phyloP scores from a whole-genome alignment of 2,113 vertebrate species.

The Macrotus californicus region DNA sequence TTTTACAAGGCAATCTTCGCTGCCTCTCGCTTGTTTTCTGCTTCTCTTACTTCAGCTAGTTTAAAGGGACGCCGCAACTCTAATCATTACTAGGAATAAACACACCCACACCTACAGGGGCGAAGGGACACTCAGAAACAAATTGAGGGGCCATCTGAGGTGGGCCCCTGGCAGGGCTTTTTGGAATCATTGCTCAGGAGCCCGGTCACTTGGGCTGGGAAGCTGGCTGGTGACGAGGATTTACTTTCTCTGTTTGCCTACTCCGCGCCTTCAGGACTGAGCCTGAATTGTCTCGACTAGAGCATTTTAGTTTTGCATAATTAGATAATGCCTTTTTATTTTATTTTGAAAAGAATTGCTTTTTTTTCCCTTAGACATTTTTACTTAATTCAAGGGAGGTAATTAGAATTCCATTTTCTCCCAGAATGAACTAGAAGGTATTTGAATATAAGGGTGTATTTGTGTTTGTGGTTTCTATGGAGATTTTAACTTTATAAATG shows the following conservation, averaged over 20 bases:
- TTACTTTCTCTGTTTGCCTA: background rate
- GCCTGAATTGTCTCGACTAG: background rate
- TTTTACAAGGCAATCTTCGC: conserved; percentile 69
- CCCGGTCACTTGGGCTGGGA: background rate
- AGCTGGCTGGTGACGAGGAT: background rate
- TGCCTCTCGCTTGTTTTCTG: background rate
- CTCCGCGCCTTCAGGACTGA: background rate
- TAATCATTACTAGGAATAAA: conserved; percentile 20
- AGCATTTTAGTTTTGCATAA: conserved; percentile 41
- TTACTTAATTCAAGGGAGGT: conserved; percentile 42
- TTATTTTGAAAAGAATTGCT: background rate
- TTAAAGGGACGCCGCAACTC: conserved; percentile 30
- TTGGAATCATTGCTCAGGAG: background rate
- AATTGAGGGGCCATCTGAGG: background rate
- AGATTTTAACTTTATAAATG: conserved; percentile 41
- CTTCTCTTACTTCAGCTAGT: background rate
- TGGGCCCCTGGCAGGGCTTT: background rate
- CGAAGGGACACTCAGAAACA: background rate
- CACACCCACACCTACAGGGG: background rate
- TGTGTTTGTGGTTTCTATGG: conserved; percentile 28
- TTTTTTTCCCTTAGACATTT: conserved; percentile 19
- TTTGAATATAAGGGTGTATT: background rate
- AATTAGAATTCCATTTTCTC: conserved; percentile 47
- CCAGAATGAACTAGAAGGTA: conserved; percentile 1
- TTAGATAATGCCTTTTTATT: conserved; percentile 10